phyloP scores from a whole-genome alignment of 2,888 invertebrate species.

The Strigamia transsilvanica region DNA sequence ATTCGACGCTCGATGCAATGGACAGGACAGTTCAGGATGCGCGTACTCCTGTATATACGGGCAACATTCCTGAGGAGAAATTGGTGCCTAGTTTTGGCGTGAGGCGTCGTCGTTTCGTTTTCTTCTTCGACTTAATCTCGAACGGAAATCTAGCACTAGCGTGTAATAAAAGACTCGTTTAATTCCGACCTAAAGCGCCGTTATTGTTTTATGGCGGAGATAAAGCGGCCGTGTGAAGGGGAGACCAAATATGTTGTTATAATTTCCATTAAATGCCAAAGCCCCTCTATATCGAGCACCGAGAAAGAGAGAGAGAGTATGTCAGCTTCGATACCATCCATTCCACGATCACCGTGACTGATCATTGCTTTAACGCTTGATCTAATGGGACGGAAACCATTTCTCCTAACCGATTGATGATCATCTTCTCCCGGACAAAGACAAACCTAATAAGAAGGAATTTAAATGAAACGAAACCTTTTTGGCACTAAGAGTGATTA shows the following conservation, averaged over 20 bases:
- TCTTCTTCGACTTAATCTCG: conserved; percentile 36
- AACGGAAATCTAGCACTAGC: conserved; percentile 44
- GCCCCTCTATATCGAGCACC: conserved; percentile 6
- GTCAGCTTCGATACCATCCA: conserved; percentile 7
- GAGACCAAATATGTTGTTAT: conserved; percentile 50
- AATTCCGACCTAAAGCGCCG: conserved; percentile 51
- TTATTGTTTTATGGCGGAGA: conserved; percentile 51
- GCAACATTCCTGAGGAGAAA: conserved; percentile 5
- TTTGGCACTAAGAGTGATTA: too few species aligned
- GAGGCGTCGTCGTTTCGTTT: conserved; percentile 1
- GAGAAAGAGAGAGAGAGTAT: background rate
- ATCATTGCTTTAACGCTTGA: background rate
- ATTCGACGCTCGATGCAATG: too few species aligned
- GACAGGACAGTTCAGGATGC: too few species aligned
- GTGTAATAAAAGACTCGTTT: conserved; percentile 46
- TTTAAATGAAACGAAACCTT: background rate
- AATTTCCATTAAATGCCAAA: conserved; percentile 50
- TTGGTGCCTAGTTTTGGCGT: background rate
- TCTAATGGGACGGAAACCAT: background rate
- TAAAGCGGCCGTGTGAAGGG: conserved; percentile 32
- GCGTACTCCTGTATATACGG: too few species aligned
- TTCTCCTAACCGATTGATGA: too few species aligned
- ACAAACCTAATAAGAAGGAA: too few species aligned
- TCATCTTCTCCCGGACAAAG: too few species aligned
- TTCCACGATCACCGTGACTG: background rate